Percentiles rank a stretch among this genome's conserved stretches.
These are phyloP conservation scores for Dione vanillae DNA, from an alignment of 2,888 invertebrate genomes.

Conservation along the genomic window DNA sequence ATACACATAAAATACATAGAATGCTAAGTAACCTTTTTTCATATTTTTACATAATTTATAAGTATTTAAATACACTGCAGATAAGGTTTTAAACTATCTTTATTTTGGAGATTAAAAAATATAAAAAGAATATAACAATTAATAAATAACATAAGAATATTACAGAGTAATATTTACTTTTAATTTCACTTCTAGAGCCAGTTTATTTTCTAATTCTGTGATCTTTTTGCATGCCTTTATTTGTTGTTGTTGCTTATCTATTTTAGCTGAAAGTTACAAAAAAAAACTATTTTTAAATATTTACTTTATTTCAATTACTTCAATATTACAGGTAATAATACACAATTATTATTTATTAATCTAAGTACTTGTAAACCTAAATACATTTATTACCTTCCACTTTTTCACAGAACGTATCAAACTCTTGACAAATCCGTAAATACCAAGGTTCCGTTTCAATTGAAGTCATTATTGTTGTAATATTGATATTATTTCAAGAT, in stretches of 20 bases:
- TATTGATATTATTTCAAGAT: neutral
- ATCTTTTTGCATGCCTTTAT: conserved; percentile 65
- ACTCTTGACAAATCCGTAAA: conserved; percentile 51
- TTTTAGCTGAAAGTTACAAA: conserved; percentile 59
- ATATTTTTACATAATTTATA: too few relatives aligned
- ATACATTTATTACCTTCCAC: conserved; percentile 58
- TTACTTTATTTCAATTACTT: too few relatives aligned
- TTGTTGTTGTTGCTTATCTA: conserved; percentile 63
- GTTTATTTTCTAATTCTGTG: conserved; percentile 64
- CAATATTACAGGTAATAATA: too few relatives aligned
- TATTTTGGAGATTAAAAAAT: too few relatives aligned
- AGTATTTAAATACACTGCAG: too few relatives aligned
- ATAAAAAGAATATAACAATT: too few relatives aligned
- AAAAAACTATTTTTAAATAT: too few relatives aligned
- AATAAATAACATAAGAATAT: neutral
- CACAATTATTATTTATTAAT: too few relatives aligned
- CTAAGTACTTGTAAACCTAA: too few relatives aligned
- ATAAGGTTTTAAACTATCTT: too few relatives aligned
- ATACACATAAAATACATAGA: too few relatives aligned
- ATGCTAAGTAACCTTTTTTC: too few relatives aligned
- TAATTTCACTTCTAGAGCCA: conserved; percentile 65
- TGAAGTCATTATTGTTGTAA: conserved; percentile 29
- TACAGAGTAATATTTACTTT: conserved; percentile 58
- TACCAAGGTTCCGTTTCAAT: conserved; percentile 53
- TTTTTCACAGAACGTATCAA: conserved; percentile 59